Evolutionary conservation across 2,888 invertebrate genomes (phyloP), one percentile per base, ranked within the genome.

Genomic region (Oscheius sp.): DNA sequence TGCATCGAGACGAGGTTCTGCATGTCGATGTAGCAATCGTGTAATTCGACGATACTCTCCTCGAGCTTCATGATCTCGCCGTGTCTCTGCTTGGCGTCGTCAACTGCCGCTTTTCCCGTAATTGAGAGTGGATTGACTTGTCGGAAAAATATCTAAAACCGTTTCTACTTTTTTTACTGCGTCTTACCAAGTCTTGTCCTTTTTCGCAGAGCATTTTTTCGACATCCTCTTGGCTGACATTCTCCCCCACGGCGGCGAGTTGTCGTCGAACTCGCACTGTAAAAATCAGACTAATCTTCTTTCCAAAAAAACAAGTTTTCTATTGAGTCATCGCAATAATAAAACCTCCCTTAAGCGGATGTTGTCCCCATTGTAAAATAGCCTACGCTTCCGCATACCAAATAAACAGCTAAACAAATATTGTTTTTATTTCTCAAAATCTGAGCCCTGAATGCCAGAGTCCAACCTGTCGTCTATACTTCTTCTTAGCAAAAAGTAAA

Each of bases 1-100:
- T 85, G 85, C 5, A 75, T 66, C 50, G 81, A 76, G 17, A 98
- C 97, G 87, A 98, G 90, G 94, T 97, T 96, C 84, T 97, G 97
- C 96, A 98, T 97, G 89, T 98, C 98, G 94, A 96, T 95, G 89
- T 98, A 99, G 96, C 99, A 97, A 90, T 98, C 98, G 89, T 98
- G 96, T 79, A 98, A 91, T 90, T 98, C 97, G 89, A 95, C 92
- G 90, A 98, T 97, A 88, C 95, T 96, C 86, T 93, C 96, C 91
- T 99, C 98, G 90, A 99, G 90, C 90, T 98, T 97, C 89, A 98
- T 95, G 89, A 98, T 97, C 90, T 98, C 98, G 79, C 95, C 94
- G 89, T 99, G 98, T 84, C 98, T 92, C 25, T 78, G 77, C 39
- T 84, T 80, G 10, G 81, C 85, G 65, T 85, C 85, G 69, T 84